These are phyloP conservation scores for Macrophya annulata DNA, from an alignment of 2,888 invertebrate species.

Conservation along the genomic window DNA sequence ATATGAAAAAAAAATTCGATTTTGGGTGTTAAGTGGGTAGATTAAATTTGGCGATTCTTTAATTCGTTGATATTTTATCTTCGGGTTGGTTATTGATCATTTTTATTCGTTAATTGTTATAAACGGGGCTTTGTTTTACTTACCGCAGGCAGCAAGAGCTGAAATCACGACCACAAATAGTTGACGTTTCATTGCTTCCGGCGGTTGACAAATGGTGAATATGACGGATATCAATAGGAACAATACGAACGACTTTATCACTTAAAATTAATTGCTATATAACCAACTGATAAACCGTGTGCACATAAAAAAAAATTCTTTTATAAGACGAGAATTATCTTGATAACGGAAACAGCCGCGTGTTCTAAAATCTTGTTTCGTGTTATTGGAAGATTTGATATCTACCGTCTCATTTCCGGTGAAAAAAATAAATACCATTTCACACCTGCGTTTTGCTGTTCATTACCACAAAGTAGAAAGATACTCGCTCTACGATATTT, in stretches of 20 bases:
- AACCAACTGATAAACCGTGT: conserved; percentile 26
- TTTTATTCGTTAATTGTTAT: neutral
- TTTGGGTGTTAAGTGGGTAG: neutral
- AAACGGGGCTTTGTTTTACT: conserved; percentile 12
- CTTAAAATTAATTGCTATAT: conserved; percentile 23
- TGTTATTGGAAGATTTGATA: neutral
- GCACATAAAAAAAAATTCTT: neutral
- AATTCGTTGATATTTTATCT: neutral
- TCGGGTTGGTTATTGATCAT: neutral
- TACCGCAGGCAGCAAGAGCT: conserved; percentile 29
- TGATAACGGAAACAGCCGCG: conserved; percentile 37
- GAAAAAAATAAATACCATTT: neutral
- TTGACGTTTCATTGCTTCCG: conserved; percentile 52
- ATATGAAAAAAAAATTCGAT: neutral
- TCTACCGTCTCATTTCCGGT: neutral
- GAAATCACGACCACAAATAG: conserved; percentile 23
- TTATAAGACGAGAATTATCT: neutral
- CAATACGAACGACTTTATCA: conserved; percentile 34
- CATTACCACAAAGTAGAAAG: neutral
- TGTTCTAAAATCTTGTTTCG: neutral
- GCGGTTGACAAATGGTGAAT: conserved; percentile 46
- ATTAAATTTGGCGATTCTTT: neutral
- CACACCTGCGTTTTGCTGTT: neutral
- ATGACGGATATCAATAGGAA: neutral
- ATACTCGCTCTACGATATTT: neutral